phyloP scores from a whole-genome alignment of 1,140 invertebrate species.

The Calephelis nemesis region DNA sequence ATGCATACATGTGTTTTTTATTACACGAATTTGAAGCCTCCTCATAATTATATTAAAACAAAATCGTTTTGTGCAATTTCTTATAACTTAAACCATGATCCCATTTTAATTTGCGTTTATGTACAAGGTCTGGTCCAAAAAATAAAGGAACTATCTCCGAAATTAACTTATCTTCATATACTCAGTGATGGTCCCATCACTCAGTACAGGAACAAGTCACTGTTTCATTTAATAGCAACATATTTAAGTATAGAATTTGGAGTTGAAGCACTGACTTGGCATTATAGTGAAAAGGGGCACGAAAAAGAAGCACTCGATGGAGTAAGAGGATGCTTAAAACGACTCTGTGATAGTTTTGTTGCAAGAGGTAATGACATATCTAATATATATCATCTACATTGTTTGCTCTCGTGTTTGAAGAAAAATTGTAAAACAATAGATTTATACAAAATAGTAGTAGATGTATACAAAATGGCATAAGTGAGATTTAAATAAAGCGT shows the following conservation, averaged over 20 bases:
- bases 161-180: slow-evolving; percentile 1
- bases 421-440: slow-evolving; percentile 13
- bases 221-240: slow-evolving; percentile 13
- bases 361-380: neutral
- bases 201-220: slow-evolving; percentile 21
- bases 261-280: neutral
- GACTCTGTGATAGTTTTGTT: neutral
- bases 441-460: neutral
- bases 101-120: slow-evolving; percentile 13
- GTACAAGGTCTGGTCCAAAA: neutral
- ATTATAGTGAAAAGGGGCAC: neutral
- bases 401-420: slow-evolving; percentile 7
- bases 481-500: no score
- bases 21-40: neutral
- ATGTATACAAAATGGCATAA: slow-evolving; percentile 1
- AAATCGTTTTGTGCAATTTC: slow-evolving; percentile 13
- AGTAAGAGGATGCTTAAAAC: no score
- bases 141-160: slow-evolving; percentile 15
- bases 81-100: slow-evolving; percentile 11
- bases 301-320: no score
- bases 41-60: neutral
- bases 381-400: slow-evolving; percentile 3
- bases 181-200: slow-evolving; percentile 8
- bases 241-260: neutral
- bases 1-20: slow-evolving; percentile 18